Base-by-base conservation (phyloP, 2,113 vertebrate species). In the Corynorhinus townsendii region DNA sequence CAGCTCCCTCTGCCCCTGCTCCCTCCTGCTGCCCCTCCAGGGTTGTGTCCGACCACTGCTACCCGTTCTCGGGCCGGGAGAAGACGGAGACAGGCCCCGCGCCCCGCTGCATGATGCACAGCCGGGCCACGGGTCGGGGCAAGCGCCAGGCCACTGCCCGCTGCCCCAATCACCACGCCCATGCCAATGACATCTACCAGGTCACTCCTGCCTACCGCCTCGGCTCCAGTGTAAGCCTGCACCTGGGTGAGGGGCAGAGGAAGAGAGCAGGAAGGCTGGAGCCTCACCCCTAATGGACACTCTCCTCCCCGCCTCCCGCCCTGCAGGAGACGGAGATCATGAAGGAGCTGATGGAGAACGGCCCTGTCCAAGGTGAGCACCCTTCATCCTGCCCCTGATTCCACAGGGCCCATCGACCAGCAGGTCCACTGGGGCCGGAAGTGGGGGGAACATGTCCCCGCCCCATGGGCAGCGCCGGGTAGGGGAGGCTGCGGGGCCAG, bases 271-370 rank as follows among this genome's bases (percentile, higher is more conserved):
- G 71, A 62, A 75, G 54, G 28, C 9, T 10, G 19, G 54, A 12
- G 16, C 35, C 20, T 15, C 68, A 33, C 16, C 59, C 30, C 52
- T 75, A 22, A 80, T 3, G 16, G 17, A 40, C 10, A 16, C 62
- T 38, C 20, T 62, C 30, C 52, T 71, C 52, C 26, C 28, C 15
- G 5, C 24, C 33, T 16, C 30, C 49, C 91, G 89, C 97, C 40
- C 81, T 80, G 38, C 75, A 99, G 99, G 99, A 99, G 97, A 99
- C 99, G 95, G 99, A 99, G 97, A 99, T 99, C 95, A 99, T 99
- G 99, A 99, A 99, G 96, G 99, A 99, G 97, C 98, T 99, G 92
- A 97, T 99, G 99, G 99, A 99, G 97, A 99, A 99, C 0, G 99
- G 99, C 43, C 99, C 99, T 0, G 99, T 99, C 94, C 99, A 99